Evolutionary conservation across 1,140 invertebrate genomes (phyloP), one percentile per base, ranked within the genome.

Genomic region (Brachionus rotundiformis): DNA sequence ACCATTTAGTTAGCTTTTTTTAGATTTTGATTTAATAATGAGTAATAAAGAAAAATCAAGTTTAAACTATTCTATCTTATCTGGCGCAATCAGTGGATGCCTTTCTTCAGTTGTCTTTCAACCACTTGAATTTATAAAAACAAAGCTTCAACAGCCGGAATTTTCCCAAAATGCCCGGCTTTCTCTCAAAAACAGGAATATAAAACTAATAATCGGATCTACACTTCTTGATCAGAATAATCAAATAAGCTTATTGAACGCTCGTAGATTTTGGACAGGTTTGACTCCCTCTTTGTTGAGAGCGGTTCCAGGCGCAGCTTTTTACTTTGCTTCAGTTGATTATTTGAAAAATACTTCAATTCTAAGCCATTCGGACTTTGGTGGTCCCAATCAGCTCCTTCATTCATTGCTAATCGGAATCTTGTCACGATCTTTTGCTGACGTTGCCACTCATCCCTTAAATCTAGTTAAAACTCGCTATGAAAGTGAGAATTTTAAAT

Each of bases 401-500:
- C 76, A 79, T 19, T 79, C 76, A 13, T 61, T 79, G 10, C 23
- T 79, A 23, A 79, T 63, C 16, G 76, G 76, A 5, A 27, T 63
- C 3, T 13, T 79, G 23, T 54, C 76, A 11, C 10, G 76, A 13
- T 25, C 47, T 6, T 39, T 79, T 16, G 47, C 76, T 33, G 76
- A 79, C 41, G 49, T 79, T 4, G 19, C 16, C 29, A 63, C 59
- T 25, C 59, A 59, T 59, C 76, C 76, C 10, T 79, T 79, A 41
- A 79, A 79, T 63, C 8, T 79, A 13, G 19, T 79, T 10, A 79
- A 79, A 27, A 79, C 76, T 16, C 19, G 76, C 49, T 79, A 59
- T 16, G 76, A 79, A 39, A 79, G 76, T 16, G 76, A 79, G 19
- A 59, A 59, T 54, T 79, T 59, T n/a, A 79, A 79, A 16, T 79